Evolutionary conservation across 2,797 vertebrate species (phyloP).

Genomic region (Diplodus puntazzo): DNA sequence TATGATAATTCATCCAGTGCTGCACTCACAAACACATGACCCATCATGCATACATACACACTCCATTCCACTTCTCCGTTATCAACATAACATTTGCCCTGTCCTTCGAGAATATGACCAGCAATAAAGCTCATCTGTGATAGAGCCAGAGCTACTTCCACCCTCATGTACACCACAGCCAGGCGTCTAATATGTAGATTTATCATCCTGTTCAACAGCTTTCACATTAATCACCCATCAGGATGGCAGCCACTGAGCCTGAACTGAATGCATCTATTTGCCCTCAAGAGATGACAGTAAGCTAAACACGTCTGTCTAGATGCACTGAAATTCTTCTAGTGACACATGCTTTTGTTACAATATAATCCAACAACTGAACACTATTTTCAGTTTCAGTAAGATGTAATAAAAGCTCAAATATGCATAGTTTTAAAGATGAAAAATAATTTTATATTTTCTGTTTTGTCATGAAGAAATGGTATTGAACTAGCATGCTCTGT

Average conservation of each 20-base stretch:
- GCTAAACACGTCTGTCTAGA: slow-evolving; percentile 28
- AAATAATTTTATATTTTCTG: not conserved
- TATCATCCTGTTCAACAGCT: slow-evolving; percentile 67
- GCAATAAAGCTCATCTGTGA: slow-evolving; percentile 47
- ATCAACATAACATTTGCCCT: slow-evolving; percentile 64
- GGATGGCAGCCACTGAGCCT: slow-evolving; percentile 45
- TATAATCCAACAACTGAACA: not conserved
- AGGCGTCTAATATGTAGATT: slow-evolving; percentile 72
- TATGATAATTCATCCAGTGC: slow-evolving; percentile 51
- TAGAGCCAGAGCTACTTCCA: slow-evolving; percentile 43
- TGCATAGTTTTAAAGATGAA: not conserved
- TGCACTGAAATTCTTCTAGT: not conserved
- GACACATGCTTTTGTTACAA: not conserved
- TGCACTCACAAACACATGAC: slow-evolving; percentile 18
- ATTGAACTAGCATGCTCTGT: not conserved
- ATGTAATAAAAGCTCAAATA: not conserved
- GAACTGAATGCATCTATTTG: slow-evolving; percentile 54
- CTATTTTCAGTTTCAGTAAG: not conserved
- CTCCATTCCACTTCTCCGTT: not conserved
- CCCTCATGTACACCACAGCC: slow-evolving; percentile 47
- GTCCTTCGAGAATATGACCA: slow-evolving; percentile 68
- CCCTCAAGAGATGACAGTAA: slow-evolving; percentile 44
- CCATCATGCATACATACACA: slow-evolving; percentile 3
- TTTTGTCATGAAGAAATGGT: not conserved
- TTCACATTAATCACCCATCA: slow-evolving; percentile 74